Base-by-base conservation (phyloP, 64 coral and sea anemone species). In the Acropora tenuis region DNA sequence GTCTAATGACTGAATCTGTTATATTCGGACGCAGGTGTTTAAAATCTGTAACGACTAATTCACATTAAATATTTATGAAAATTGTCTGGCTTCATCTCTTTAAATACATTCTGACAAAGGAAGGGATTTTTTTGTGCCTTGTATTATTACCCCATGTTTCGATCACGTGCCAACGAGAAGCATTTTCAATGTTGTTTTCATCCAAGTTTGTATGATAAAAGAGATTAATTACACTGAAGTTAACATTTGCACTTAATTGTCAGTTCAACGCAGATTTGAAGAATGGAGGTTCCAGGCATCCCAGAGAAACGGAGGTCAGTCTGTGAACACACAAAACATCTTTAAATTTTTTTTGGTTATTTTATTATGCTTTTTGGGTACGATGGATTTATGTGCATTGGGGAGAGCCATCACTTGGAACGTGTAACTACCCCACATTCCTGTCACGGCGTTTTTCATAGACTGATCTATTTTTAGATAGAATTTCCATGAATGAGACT, bases 291-390 rank as follows among this genome's bases (percentile, higher is more conserved):
- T 85, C 3, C 61, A 69, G 82, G 48, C 5, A 72, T 65, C 8
- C 82, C 82, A 72, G 43, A 85, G 2, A 85, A 85, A 67, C 82
- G 82, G 8, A 85, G 82, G 82, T 71, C 48, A 72, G 44, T 76
- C 13, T 13, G 11, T 47, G 16, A 76, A 1, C 8, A 47, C 15
- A 76, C 63, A 8, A 68, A 13, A 68, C 1, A 13, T 11, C 17
- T 8, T 68, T 5, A 55, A 55, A 10, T 55, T 55, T 7, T 8
- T 8, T 63, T 63, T 63, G 60, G 16, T 63, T 71, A 10, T 71
- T 20, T 71, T 4, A 71, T 30, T 71, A 20, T 71, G 19, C 18
- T 71, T 19, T 5, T 30, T 30, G 0, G 30, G 30, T 30, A 30
- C 30, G 30, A 30, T 30, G 30, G 30, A 30, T 30, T 30, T 30